phyloP scores from a whole-genome alignment of 2,113 vertebrate genomes.

The Edolisoma coerulescens region DNA sequence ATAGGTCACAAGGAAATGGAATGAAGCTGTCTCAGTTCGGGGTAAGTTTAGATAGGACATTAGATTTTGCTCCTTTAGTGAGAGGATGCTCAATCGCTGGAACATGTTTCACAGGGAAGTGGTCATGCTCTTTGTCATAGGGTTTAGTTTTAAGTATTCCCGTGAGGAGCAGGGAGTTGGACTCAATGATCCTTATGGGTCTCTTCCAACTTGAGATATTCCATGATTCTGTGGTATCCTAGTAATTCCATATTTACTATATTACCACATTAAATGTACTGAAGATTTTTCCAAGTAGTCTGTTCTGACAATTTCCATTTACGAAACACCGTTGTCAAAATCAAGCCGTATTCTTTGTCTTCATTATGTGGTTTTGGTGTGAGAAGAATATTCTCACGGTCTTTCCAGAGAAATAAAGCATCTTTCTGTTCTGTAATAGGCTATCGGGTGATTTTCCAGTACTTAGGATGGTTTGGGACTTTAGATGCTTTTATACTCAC shows the following conservation, averaged over 20 bases:
- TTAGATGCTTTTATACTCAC: not conserved
- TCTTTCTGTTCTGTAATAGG: not conserved
- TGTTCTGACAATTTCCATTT: not conserved
- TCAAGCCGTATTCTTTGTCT: not conserved
- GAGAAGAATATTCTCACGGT: not conserved
- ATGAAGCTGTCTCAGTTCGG: not conserved
- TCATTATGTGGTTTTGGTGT: not conserved
- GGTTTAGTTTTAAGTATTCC: not conserved
- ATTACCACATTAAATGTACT: not conserved
- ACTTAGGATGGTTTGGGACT: not conserved
- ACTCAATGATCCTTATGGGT: not conserved
- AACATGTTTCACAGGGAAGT: not conserved
- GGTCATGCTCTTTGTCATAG: not conserved
- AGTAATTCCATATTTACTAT: not conserved
- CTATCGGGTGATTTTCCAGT: not conserved
- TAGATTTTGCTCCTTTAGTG: not conserved
- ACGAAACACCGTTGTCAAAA: not conserved
- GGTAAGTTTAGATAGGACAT: not conserved
- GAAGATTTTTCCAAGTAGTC: not conserved
- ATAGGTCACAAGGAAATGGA: not conserved
- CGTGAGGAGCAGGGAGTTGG: not conserved
- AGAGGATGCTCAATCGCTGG: not conserved
- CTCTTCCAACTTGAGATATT: not conserved
- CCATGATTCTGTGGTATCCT: not conserved
- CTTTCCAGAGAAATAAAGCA: not conserved